Base-by-base conservation (phyloP, 2,113 vertebrate genomes). In the Aplodontia rufa region DNA sequence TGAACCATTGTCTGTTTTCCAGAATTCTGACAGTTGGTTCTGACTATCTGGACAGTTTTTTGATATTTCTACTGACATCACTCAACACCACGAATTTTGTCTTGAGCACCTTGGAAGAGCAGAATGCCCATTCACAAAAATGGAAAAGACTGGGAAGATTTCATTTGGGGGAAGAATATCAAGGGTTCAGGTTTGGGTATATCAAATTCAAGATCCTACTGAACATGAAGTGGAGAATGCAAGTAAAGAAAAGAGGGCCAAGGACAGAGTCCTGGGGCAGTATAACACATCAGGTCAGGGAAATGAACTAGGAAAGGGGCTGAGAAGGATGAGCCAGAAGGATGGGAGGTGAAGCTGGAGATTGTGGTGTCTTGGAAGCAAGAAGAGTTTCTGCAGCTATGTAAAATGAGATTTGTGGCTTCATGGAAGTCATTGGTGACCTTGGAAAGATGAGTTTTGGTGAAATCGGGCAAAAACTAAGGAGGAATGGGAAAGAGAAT, bases 1-100 rank as follows among this genome's bases (percentile, higher is more conserved):
- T 93, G 72, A 95, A 94, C n/a, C 24, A 86, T 58, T 90, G 24
- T n/a, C 30, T 90, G 10, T 88, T 92, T 94, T 90, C 35, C 60
- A 45, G 58, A 89, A 45, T 90, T 80, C 80, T 87, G 51, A 94
- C 42, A 87, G 42, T 89, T 82, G 42, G 17, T 87, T 90, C 42
- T 95, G 40, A 93, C 1, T n/a, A 35, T 87, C 51, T 92, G 72
- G 58, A 92, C 87, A 58, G 13, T 53, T 92, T 93, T 66, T 60
- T 8, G 7, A 0, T 84, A 75, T 94, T 92, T 92, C 62, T 88
- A 42, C 62, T 95, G 81, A 45, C 17, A 22, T 55, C 51, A 69
- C 40, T 81, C 58, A 91, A 84, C 42, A 93, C 32, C 32, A 80
- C 32, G 42, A 20, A 74, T 91, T 95, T 91, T 94, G 47, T 78